phyloP scores from a whole-genome alignment of 2,113 vertebrate genomes.

The Scopus umbretta region DNA sequence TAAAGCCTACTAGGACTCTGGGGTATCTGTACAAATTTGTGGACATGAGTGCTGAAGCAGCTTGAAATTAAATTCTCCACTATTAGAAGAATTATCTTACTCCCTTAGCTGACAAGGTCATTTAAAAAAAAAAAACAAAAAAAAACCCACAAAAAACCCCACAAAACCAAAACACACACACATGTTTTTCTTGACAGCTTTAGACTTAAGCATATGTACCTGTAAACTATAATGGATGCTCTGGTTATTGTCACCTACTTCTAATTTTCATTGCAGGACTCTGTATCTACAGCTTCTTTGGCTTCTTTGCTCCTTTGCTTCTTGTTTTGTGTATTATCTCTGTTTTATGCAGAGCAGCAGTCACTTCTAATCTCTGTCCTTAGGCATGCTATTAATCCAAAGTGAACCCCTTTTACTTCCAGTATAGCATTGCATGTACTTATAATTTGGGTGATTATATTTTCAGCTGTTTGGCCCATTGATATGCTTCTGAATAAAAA shows the following conservation, averaged over 20 bases:
- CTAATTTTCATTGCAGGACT: neutral
- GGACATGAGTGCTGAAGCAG: neutral
- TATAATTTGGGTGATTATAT: neutral
- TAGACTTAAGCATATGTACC: neutral
- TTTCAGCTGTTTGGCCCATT: neutral
- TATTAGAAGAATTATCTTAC: neutral
- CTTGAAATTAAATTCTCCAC: neutral
- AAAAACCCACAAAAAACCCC: too few species aligned
- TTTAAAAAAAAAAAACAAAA: neutral
- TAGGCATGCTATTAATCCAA: neutral
- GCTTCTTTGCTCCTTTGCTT: neutral
- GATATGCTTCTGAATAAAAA: neutral
- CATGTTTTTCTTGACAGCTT: neutral
- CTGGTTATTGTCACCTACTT: neutral
- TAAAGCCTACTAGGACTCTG: neutral
- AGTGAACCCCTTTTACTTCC: neutral
- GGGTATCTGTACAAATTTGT: neutral
- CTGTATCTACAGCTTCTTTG: neutral
- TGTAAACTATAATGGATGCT: neutral
- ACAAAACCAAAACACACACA: too few species aligned
- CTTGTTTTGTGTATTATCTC: neutral
- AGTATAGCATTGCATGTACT: neutral
- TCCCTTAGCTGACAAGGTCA: neutral
- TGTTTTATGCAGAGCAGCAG: neutral
- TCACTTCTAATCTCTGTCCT: neutral